Percentiles rank a stretch among this genome's conserved stretches.
Conservation (phyloP, 2,797 vertebrate genomes). For the Hyperoplus lanceolatus region DNA sequence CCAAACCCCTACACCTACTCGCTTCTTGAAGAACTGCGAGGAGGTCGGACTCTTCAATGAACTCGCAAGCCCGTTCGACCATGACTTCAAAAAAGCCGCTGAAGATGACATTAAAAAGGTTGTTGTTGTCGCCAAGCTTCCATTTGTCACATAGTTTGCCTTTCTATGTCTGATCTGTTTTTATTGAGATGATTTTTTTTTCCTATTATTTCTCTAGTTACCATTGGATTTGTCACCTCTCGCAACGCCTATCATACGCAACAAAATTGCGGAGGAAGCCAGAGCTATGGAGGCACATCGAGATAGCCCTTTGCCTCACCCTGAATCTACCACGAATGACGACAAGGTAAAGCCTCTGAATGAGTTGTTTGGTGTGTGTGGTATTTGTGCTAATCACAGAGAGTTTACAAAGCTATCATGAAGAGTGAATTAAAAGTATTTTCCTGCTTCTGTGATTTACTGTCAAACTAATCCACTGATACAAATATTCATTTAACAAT, state of each 20-base stretch:
- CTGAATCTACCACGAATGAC: constrained; percentile 97
- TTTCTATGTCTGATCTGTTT: not conserved
- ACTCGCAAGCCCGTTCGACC: constrained; percentile 98
- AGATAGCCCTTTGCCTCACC: constrained; percentile 97
- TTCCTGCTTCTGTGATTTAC: constrained; percentile 25
- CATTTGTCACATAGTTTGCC: not conserved
- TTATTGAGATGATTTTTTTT: not conserved
- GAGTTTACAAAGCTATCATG: not conserved
- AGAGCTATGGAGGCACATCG: constrained; percentile 92
- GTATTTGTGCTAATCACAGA: constrained; percentile 5
- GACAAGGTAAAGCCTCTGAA: constrained; percentile 90
- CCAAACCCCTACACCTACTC: constrained; percentile 99
- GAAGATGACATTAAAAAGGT: constrained; percentile 99
- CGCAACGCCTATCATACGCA: constrained; percentile 95
- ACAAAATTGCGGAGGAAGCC: constrained; percentile 92
- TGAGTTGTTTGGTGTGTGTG: not conserved
- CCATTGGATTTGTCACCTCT: constrained; percentile 98
- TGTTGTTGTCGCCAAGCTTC: not conserved
- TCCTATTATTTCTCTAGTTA: constrained; percentile 84
- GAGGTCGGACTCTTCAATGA: constrained; percentile 99
- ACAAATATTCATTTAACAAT: constrained; percentile 3
- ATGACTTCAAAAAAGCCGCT: constrained; percentile 98
- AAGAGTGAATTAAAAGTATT: constrained; percentile 14
- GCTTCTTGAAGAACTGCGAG: constrained; percentile 99
- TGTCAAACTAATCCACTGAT: constrained; percentile 20